These are phyloP conservation scores for Hydrolagus affinis DNA, from an alignment of 2,113 vertebrate species.

Conservation along the genomic window DNA sequence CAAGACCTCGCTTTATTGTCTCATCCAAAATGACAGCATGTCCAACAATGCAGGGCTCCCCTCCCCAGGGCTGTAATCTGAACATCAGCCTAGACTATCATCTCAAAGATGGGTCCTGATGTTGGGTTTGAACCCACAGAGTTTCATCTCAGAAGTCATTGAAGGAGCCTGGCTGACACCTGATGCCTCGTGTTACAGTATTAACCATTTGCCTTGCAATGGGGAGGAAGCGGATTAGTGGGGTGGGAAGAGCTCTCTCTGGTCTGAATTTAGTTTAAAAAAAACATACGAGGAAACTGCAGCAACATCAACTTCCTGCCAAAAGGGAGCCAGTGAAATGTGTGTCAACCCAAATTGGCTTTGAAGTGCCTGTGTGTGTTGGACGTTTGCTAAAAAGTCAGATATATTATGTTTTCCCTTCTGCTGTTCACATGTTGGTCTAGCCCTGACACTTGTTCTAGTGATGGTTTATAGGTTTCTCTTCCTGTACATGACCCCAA, in stretches of 20 bases:
- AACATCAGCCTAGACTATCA: too few species aligned
- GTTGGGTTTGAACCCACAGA: too few species aligned
- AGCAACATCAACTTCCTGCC: slow-evolving; percentile 7
- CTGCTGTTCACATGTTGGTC: not conserved
- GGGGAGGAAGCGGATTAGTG: too few species aligned
- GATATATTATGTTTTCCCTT: slow-evolving; percentile 11
- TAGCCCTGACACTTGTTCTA: not conserved
- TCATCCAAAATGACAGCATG: too few species aligned
- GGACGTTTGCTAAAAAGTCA: slow-evolving; percentile 15
- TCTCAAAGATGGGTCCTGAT: too few species aligned
- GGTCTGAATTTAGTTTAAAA: slow-evolving; percentile 16
- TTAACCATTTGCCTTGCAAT: not conserved
- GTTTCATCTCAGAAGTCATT: too few species aligned
- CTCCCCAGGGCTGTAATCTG: too few species aligned
- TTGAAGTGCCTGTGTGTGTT: slow-evolving; percentile 10
- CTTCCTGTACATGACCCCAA: not conserved
- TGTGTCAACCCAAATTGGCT: not conserved
- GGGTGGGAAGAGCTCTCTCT: not conserved
- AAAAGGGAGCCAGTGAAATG: slow-evolving; percentile 6
- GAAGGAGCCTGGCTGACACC: too few species aligned
- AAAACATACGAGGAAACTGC: slow-evolving; percentile 11
- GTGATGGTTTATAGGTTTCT: not conserved
- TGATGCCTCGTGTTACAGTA: not conserved
- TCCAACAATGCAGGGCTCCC: too few species aligned
- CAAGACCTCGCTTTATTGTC: too few species aligned